Base-by-base conservation (phyloP, 2,113 vertebrate genomes). In the Takifugu flavidus region DNA sequence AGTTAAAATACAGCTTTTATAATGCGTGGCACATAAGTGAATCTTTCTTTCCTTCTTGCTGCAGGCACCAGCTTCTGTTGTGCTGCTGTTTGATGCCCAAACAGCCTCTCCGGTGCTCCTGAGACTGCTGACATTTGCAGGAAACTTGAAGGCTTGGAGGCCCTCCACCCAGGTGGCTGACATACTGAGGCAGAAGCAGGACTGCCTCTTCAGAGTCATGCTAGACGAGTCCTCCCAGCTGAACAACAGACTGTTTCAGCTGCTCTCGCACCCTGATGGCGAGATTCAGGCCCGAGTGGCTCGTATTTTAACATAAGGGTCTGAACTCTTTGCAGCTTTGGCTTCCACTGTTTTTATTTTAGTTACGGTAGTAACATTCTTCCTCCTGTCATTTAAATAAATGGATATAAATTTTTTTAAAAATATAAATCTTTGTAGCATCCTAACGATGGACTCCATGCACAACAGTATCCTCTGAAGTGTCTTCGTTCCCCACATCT, bases 281-380 rank as follows among this genome's bases (percentile, higher is more conserved):
- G 93, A 96, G 31, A 87, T 98, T 63, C 94, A 91, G 82, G 87
- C 92, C 53, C 92, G 96, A 78, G 94, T 92, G 82, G 91, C 91
- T 55, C 91, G 86, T 65, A 82, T 95, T 69, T 82, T 94, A 75
- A 84, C 83, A 2, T 92, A 90, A 56, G 62, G 43, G 27, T 62
- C 46, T 53, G 47, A 25, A 58, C 39, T 64, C 43, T 49, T 39
- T 42, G 49, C 45, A 39, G 57, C 55, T 75, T 80, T 68, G 58
- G 56, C 67, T 72, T 74, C 29, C 13, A 15, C 20, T 46, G 43
- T 10, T 46, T 46, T 46, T 46, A 10, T 12, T 25, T 59, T 43
- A 0, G 46, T 14, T 43, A 67, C 49, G 42, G 2, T 11, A 2
- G 34, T 39, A 58, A 7, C 44, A 55, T 53, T 65, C 52, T 53